phyloP scores from a whole-genome alignment of 2,113 vertebrate species.

The Osmerus eperlanus region DNA sequence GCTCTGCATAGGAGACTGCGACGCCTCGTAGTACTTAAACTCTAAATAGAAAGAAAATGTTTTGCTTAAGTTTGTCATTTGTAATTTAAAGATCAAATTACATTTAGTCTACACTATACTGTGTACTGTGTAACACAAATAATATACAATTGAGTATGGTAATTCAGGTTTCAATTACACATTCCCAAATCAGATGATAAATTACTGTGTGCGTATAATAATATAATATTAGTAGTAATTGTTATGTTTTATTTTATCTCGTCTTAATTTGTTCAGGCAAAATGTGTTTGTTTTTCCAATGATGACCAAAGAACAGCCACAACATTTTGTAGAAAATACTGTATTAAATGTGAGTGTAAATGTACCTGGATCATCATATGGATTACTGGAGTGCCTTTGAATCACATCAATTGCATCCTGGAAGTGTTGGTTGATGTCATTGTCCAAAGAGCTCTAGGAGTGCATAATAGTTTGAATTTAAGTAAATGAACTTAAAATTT shows the following conservation, averaged over 20 bases:
- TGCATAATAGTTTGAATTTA: not conserved
- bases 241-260: no score
- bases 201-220: no score
- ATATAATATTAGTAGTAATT: no score
- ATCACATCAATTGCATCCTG: constrained; percentile 93
- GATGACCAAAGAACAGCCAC: no score
- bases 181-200: no score
- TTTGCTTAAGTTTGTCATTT: no score
- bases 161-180: not conserved
- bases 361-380: constrained; percentile 68
- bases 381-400: constrained; percentile 80
- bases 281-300: not conserved
- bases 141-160: no score
- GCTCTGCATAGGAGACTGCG: constrained; percentile 66
- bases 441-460: constrained; percentile 75
- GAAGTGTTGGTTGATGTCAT: constrained; percentile 84
- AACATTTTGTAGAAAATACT: no score
- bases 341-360: not conserved
- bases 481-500: not conserved
- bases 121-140: no score
- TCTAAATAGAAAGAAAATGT: constrained; percentile 60
- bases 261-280: not conserved
- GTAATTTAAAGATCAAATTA: no score
- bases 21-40: constrained; percentile 73
- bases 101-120: no score